Base-by-base conservation (phyloP, 2,797 vertebrate species). In the Scyliorhinus canicula region DNA sequence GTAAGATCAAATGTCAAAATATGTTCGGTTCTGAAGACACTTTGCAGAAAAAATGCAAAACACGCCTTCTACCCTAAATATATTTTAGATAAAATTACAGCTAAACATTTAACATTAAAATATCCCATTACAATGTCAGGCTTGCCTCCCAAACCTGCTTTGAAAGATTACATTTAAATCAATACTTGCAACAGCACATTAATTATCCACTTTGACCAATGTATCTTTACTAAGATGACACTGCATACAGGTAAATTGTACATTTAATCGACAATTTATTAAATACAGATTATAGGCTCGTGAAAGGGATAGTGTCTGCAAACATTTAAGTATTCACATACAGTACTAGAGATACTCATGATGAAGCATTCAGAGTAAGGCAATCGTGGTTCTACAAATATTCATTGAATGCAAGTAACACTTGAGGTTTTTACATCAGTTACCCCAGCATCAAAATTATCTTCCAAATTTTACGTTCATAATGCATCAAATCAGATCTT, bases 281-380 rank as follows among this genome's bases (percentile, higher is more conserved):
- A 71, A 69, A 94, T 71, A 93, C n/a, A 65, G 44, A 26, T 47
- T n/a, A 5, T 63, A 63, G 21, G 88, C n/a, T 71, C 21, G 67
- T 14, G 28, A 94, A 94, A 74, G 63, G 24, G 60, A 67, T 35
- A 94, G 44, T 50, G 47, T 35, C 26, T 94, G 67, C 67, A 94
- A 71, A 94, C 47, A 94, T 47, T 69, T 50, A 74, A 60, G 52
- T 47, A 93, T 93, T 71, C 65, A 74, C 14, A 94, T 90, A 63
- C 35, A 91, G 88, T 44, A 91, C 55, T 91, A 85, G 31, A 93
- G 63, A 52, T 67, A 65, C n/a, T 93, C 90, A 93, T 44, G 90
- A 93, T 65, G 60, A 93, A 93, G 63, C 35, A 57, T 93, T 50
- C 28, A 19, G 93, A 71, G 16, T 63, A 71, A 94, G 67, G 93